Conservation (phyloP, 2,113 vertebrate species). For the Cephalopholis sonnerati region DNA sequence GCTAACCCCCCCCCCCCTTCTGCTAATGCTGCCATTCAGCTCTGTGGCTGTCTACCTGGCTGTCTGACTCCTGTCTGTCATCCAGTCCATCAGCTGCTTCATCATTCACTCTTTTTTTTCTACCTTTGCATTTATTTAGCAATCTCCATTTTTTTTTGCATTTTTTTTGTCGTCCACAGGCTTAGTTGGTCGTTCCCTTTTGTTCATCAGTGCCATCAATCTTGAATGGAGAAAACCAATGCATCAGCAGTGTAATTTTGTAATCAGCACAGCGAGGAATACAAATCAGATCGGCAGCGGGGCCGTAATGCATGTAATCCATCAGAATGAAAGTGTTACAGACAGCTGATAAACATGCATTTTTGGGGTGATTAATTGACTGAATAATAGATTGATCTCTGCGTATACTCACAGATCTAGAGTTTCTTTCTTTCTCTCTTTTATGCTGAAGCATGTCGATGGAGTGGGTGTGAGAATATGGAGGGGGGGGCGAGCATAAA, state of each 20-base stretch:
- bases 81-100: slow-evolving; percentile 44
- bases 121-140: slow-evolving; percentile 53
- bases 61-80: slow-evolving; percentile 65
- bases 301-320: slow-evolving; percentile 81
- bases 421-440: slow-evolving; percentile 54
- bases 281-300: slow-evolving; percentile 82
- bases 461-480: slow-evolving; percentile 10
- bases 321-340: slow-evolving; percentile 79
- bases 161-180: slow-evolving; percentile 20
- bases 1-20: slow-evolving; percentile 7
- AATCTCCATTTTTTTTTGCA: slow-evolving; percentile 23
- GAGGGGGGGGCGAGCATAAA: not conserved
- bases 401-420: slow-evolving; percentile 44
- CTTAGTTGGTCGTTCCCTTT: slow-evolving; percentile 51
- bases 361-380: slow-evolving; percentile 81
- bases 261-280: slow-evolving; percentile 82
- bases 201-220: slow-evolving; percentile 78
- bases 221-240: slow-evolving; percentile 76
- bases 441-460: slow-evolving; percentile 14
- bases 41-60: slow-evolving; percentile 32
- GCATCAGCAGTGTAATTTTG: slow-evolving; percentile 84
- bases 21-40: slow-evolving; percentile 44
- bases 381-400: slow-evolving; percentile 77
- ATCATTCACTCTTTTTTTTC: slow-evolving; percentile 44
- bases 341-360: slow-evolving; percentile 82